These are phyloP conservation scores for Eclectus roratus DNA, from an alignment of 2,113 vertebrate species.

Conservation along the genomic window DNA sequence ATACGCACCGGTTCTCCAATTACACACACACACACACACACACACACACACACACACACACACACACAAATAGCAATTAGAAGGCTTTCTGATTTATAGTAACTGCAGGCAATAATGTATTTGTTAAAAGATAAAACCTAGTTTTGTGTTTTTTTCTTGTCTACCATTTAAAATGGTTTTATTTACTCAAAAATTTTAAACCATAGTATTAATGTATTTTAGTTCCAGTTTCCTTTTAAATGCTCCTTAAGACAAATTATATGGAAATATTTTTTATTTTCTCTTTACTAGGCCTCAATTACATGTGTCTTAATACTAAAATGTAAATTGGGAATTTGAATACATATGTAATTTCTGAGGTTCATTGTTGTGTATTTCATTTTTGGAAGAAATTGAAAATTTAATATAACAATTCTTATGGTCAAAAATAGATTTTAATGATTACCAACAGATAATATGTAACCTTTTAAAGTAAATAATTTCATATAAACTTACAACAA, in stretches of 20 bases:
- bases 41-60: too few relatives aligned
- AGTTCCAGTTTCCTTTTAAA: background rate
- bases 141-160: background rate
- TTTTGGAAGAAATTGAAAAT: background rate
- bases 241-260: background rate
- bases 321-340: background rate
- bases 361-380: background rate
- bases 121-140: background rate
- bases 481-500: background rate
- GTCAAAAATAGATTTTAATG: background rate
- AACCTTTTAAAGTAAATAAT: background rate
- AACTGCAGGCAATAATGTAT: background rate
- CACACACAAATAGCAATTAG: background rate
- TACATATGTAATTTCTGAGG: background rate
- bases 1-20: background rate
- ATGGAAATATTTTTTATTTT: background rate
- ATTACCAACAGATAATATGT: background rate
- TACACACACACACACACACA: too few relatives aligned
- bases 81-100: background rate
- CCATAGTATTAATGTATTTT: background rate
- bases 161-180: background rate
- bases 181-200: background rate
- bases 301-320: background rate
- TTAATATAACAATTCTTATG: background rate
- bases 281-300: background rate